Conservation (phyloP, 2,113 vertebrate genomes). For the Delphinus delphis region DNA sequence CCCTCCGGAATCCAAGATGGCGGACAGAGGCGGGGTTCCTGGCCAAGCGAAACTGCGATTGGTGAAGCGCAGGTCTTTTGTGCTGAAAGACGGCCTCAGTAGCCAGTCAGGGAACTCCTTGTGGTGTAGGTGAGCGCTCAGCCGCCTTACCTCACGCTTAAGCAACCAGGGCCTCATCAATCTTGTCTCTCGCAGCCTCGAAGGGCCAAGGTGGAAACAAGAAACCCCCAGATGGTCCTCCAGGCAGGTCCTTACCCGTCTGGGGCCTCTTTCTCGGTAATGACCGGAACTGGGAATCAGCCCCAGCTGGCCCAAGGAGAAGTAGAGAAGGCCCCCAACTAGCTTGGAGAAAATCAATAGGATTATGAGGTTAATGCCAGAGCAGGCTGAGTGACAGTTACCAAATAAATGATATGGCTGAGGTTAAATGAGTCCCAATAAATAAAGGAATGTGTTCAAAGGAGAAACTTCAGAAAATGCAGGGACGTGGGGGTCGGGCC, state of each 20-base stretch:
- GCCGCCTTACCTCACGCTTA: neutral
- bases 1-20: slow-evolving; percentile 59
- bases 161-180: accelerated
- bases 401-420: slow-evolving; percentile 85
- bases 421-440: slow-evolving; percentile 85
- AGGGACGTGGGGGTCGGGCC: slow-evolving; percentile 41
- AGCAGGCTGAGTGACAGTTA: slow-evolving; percentile 85
- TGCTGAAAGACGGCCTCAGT: slow-evolving; percentile 34
- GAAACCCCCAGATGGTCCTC: neutral
- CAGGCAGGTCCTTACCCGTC: slow-evolving; percentile 40
- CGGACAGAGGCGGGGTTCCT: neutral
- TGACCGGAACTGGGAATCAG: slow-evolving; percentile 76
- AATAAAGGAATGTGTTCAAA: slow-evolving; percentile 81
- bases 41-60: slow-evolving; percentile 1
- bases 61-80: neutral
- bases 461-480: slow-evolving; percentile 60
- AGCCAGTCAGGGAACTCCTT: slow-evolving; percentile 42
- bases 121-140: accelerated
- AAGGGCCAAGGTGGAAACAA: neutral
- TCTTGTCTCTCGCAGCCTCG: neutral
- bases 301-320: slow-evolving; percentile 40
- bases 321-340: slow-evolving; percentile 73
- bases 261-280: slow-evolving; percentile 72
- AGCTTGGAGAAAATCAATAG: slow-evolving; percentile 82
- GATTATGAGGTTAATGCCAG: slow-evolving; percentile 85